Conservation (phyloP, 2,113 vertebrate genomes). For the Xenopus borealis region DNA sequence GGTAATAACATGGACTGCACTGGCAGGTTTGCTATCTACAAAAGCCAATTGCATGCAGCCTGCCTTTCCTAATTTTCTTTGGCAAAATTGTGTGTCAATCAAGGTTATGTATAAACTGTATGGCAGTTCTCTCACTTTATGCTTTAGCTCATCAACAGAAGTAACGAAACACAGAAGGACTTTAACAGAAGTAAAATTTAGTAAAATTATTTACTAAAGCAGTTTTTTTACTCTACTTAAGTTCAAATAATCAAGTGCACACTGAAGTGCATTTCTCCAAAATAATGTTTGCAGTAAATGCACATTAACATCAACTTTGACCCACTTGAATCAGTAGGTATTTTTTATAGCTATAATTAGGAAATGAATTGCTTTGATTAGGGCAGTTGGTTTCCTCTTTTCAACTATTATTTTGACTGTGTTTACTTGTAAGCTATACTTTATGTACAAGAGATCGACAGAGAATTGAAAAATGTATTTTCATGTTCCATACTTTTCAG, state of each 20-base stretch:
- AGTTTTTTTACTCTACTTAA: no score
- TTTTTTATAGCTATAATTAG: not conserved
- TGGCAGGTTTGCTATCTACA: no score
- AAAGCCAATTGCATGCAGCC: no score
- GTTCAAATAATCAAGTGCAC: not conserved
- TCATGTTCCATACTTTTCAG: slow-evolving; percentile 1
- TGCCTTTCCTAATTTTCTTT: no score
- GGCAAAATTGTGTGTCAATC: no score
- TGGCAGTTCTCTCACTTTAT: no score
- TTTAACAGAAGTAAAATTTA: no score
- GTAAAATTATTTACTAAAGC: no score
- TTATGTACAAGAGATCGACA: not conserved
- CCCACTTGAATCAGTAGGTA: not conserved
- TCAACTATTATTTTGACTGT: not conserved
- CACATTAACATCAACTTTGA: not conserved
- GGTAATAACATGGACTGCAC: no score
- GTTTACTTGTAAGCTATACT: not conserved
- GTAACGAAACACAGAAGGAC: no score
- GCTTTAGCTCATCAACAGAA: no score
- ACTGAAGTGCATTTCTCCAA: not conserved
- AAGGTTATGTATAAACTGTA: no score
- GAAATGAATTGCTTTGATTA: slow-evolving; percentile 1
- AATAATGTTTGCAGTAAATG: not conserved
- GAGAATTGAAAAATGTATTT: not conserved
- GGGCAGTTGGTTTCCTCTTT: not conserved